Evolutionary conservation across 2,797 vertebrate genomes (phyloP).

Genomic region (Scolopax rusticola): DNA sequence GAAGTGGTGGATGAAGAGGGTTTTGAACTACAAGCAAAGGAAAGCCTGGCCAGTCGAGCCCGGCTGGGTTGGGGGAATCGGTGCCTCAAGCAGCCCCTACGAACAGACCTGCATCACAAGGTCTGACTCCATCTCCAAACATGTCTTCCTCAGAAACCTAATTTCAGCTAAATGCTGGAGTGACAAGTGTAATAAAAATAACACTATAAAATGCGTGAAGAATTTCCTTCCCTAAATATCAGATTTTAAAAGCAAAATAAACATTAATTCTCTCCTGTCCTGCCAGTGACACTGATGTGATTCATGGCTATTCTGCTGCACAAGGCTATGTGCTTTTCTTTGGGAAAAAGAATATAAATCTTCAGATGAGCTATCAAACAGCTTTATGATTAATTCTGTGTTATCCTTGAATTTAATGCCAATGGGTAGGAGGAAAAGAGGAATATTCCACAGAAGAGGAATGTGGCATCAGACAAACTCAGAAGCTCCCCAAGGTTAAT

Average conservation of each 20-base stretch:
- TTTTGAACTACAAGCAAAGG: neutral
- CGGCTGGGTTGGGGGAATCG: rapidly evolving
- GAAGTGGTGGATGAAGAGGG: neutral
- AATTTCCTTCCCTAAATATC: constrained; percentile 24
- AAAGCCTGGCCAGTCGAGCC: neutral
- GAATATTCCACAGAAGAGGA: neutral
- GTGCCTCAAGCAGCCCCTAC: rapidly evolving
- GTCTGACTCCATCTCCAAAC: neutral
- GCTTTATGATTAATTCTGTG: constrained; percentile 40
- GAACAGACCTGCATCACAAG: neutral
- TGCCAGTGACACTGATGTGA: constrained; percentile 30
- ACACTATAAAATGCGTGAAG: neutral
- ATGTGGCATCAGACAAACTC: neutral
- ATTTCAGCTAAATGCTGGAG: neutral
- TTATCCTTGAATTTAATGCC: constrained; percentile 37
- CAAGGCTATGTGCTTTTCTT: constrained; percentile 31
- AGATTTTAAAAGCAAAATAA: constrained; percentile 41
- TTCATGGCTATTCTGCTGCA: constrained; percentile 17
- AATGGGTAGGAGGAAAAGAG: neutral
- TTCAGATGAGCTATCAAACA: constrained; percentile 6
- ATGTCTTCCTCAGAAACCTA: neutral
- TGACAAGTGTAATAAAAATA: constrained; percentile 32
- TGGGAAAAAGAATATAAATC: constrained; percentile 43
- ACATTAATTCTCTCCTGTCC: constrained; percentile 5
- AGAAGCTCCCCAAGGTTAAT: neutral